Conservation (phyloP, 2,113 vertebrate species). For the Callionymus lyra region DNA sequence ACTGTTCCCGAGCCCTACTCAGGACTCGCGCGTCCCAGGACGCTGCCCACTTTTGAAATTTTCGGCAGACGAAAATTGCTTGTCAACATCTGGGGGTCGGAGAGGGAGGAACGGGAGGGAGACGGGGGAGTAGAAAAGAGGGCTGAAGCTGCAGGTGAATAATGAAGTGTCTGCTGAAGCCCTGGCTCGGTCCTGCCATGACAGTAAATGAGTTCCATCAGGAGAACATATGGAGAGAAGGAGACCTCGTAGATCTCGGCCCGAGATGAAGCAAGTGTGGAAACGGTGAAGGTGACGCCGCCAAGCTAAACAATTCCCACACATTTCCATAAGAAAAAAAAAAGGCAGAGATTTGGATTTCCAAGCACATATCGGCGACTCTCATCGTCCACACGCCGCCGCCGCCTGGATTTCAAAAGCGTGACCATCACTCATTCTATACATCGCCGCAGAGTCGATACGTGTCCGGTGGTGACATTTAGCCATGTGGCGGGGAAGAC, state of each 20-base stretch:
- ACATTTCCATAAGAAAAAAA: conserved; percentile 53
- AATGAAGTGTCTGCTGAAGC: conserved; percentile 65
- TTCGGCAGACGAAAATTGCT: conserved; percentile 63
- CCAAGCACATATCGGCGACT: conserved; percentile 47
- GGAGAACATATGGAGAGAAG: conserved; percentile 23
- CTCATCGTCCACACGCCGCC: conserved; percentile 23
- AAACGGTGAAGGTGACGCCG: conserved; percentile 7
- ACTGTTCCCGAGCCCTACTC: conserved; percentile 6
- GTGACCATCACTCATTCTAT: conserved; percentile 46
- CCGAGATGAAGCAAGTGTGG: conserved; percentile 3
- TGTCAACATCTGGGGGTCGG: conserved; percentile 59
- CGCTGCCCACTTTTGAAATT: conserved; percentile 59
- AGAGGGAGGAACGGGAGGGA: conserved; percentile 6
- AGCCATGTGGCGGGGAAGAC: conserved; percentile 26
- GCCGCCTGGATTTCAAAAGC: conserved; percentile 48
- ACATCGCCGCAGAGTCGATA: conserved; percentile 55
- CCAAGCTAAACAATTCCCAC: conserved; percentile 39
- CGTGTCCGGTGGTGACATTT: conserved; percentile 55
- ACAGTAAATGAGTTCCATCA: conserved; percentile 58
- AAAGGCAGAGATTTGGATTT: conserved; percentile 53
- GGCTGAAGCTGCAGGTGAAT: conserved; percentile 52
- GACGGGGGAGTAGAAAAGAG: conserved; percentile 20
- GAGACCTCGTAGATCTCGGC: conserved; percentile 13
- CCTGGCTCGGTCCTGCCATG: conserved; percentile 52
- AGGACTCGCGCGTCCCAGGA: conserved; percentile 28